Conservation (phyloP, 2,113 vertebrate genomes). For the Ageneiosus marmoratus region DNA sequence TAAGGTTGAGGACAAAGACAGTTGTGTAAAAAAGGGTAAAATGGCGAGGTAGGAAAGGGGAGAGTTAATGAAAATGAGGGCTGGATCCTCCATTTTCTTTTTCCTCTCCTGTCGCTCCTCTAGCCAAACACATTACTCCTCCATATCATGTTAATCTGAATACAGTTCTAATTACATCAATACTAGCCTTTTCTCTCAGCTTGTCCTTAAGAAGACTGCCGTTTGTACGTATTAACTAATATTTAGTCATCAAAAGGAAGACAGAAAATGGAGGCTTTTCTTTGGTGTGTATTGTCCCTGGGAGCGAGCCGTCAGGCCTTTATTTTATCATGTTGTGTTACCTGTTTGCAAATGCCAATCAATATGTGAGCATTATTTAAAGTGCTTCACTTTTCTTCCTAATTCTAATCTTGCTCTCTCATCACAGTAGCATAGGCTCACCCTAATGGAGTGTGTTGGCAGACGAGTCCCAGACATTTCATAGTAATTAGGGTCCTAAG, state of each 20-base stretch:
- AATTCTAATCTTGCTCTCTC: constrained; percentile 27
- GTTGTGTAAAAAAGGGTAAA: constrained; percentile 64
- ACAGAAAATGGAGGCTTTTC: constrained; percentile 1
- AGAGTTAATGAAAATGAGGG: constrained; percentile 72
- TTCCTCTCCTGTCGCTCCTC: constrained; percentile 23
- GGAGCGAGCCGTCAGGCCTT: background rate
- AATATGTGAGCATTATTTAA: constrained; percentile 45
- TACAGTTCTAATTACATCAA: constrained; percentile 48
- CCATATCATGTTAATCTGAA: constrained; percentile 59
- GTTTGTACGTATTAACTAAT: constrained; percentile 62
- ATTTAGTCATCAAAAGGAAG: constrained; percentile 55
- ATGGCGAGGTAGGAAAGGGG: constrained; percentile 17
- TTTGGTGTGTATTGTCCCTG: constrained; percentile 3
- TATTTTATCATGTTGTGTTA: background rate
- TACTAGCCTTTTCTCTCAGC: constrained; percentile 55
- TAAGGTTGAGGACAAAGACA: constrained; percentile 72
- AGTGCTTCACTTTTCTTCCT: constrained; percentile 51
- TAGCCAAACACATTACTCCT: constrained; percentile 40
- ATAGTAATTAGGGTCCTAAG: constrained; percentile 26
- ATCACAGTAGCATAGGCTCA: background rate
- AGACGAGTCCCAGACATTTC: background rate
- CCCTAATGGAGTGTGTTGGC: constrained; percentile 2
- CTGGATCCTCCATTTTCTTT: constrained; percentile 80
- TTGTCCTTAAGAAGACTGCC: constrained; percentile 58
- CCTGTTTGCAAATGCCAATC: constrained; percentile 38